Evolutionary conservation across 2,113 vertebrate genomes (phyloP), one percentile per base, ranked within the genome.

Genomic region (Tylochromis polylepis): DNA sequence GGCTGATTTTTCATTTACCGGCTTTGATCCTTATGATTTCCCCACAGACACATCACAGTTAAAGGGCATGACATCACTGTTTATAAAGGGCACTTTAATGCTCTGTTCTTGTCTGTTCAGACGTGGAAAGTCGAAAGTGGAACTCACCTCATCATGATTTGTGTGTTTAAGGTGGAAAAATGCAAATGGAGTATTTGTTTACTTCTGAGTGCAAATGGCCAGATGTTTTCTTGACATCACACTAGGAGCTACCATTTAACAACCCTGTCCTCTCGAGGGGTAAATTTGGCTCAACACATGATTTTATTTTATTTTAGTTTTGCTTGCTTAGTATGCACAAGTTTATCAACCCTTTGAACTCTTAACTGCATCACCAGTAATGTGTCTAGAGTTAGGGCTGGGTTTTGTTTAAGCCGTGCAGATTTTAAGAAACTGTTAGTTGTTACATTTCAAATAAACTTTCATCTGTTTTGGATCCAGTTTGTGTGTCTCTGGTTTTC

Each of bases 1-100:
- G 78, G 70, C 53, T 59, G 81, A 51, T 84, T 67, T 91, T 79
- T 84, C 43, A 78, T 87, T 88, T 82, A 53, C 58, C 24, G 22
- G 27, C 75, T 88, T 92, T 93, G 87, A 93, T 90, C 85, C n/a
- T 62, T 31, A 1, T 67, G 84, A 87, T 85, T 85, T 85, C 46
- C 78, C 82, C 49, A 58, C 9, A 5, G 70, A 86, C 20, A 80
- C 57, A 91, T 89, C 57, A 81, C 62, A 55, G 81, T 81, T 86
- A 88, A 85, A 90, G 88, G 67, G 24, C 84, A 88, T 81, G 85
- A 58, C 58, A 81, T 86, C 57, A 78, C 55, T 41, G 84, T 81
- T 84, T 84, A 65, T 22, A 53, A 77, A 77, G 46, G 46, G 27
- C 46, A 77, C 46, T 5, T 53, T 77, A 51, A 77, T 0, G 27